Evolutionary conservation across 2,797 vertebrate species (phyloP).

Genomic region (Phylloscopus collybita): DNA sequence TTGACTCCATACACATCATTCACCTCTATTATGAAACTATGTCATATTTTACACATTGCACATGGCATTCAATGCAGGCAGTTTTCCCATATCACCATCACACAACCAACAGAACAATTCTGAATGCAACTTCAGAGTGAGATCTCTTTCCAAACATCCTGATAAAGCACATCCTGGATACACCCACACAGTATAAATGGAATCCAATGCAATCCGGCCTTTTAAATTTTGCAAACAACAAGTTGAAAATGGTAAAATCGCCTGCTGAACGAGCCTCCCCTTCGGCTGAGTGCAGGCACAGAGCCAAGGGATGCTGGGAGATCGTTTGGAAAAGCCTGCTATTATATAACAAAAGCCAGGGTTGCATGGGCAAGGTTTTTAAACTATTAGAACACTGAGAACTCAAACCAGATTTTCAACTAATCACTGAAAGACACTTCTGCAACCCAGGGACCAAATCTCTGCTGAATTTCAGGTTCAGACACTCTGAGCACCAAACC

Average conservation of each 20-base stretch:
- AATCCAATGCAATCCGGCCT: conserved; percentile 19
- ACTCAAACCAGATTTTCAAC: conserved; percentile 65
- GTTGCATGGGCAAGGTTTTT: conserved; percentile 36
- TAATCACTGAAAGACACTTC: conserved; percentile 25
- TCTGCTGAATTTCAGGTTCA: neutral
- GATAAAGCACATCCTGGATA: conserved; percentile 56
- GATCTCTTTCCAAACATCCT: conserved; percentile 62
- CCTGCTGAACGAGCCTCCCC: neutral
- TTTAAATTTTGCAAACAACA: conserved; percentile 44
- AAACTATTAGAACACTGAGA: conserved; percentile 46
- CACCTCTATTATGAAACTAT: neutral
- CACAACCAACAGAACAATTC: conserved; percentile 23
- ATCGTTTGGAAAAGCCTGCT: conserved; percentile 18
- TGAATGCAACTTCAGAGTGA: conserved; percentile 3
- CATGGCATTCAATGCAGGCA: neutral
- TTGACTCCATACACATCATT: neutral
- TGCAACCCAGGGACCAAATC: neutral
- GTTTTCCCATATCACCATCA: neutral
- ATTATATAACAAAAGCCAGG: conserved; percentile 49
- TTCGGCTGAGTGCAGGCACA: neutral
- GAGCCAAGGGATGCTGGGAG: conserved; percentile 52
- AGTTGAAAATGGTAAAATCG: conserved; percentile 17
- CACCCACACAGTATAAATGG: conserved; percentile 36
- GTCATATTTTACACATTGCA: neutral
- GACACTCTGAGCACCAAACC: neutral